Conservation (phyloP, 2,797 vertebrate genomes). For the Halcyon smyrnensis region DNA sequence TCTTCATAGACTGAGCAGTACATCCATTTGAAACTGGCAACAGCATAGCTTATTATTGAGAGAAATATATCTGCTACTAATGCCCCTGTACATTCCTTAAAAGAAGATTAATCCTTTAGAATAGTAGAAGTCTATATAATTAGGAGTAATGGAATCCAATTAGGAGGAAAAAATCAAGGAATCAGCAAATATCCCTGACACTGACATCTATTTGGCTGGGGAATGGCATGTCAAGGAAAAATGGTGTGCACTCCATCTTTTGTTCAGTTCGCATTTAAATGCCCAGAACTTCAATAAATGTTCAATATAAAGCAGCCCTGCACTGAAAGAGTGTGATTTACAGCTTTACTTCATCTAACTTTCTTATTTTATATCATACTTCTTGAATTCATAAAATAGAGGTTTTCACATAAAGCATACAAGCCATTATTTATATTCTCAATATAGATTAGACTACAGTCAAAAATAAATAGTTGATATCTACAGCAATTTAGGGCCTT, state of each 20-base stretch:
- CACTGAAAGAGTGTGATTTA: not conserved
- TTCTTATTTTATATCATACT: not conserved
- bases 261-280: not conserved
- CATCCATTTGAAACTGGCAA: not conserved
- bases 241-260: not conserved
- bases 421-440: constrained; percentile 9
- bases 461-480: constrained; percentile 28
- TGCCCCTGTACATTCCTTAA: not conserved
- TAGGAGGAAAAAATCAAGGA: not conserved
- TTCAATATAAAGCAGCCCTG: not conserved
- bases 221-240: constrained; percentile 9
- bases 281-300: not conserved
- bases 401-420: not conserved
- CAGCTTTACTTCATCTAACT: not conserved
- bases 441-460: constrained; percentile 1
- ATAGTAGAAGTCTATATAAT: not conserved
- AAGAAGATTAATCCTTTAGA: constrained; percentile 19
- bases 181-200: constrained; percentile 25
- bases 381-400: not conserved
- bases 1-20: not conserved
- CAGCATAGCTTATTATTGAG: not conserved
- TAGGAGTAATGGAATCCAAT: constrained; percentile 19
- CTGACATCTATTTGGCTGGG: constrained; percentile 9
- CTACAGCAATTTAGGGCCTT: not conserved
- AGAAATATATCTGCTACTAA: not conserved